A percentile compares a stretch with the other conserved stretches of the same genome.
phyloP scores from a whole-genome alignment of 2,888 invertebrate genomes.

The Acanthoscelides obtectus region DNA sequence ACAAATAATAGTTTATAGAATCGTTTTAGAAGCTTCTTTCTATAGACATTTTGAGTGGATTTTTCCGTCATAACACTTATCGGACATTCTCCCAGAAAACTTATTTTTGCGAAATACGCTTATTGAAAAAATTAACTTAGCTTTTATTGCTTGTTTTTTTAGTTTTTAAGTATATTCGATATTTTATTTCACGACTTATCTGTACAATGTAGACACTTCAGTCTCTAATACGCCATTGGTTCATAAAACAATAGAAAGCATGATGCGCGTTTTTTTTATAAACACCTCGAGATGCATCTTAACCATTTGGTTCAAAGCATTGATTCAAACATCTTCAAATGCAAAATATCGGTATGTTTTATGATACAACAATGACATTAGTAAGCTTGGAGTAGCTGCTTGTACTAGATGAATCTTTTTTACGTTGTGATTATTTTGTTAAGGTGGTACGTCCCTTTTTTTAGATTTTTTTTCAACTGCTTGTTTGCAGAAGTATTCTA shows the following conservation, averaged over 20 bases:
- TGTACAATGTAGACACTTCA: not conserved
- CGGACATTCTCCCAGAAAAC: not conserved
- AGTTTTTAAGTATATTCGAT: not conserved
- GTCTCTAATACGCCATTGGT: not conserved
- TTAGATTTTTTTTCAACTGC: too few relatives aligned
- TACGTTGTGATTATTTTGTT: not conserved
- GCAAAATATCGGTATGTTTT: too few relatives aligned
- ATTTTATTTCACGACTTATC: conserved; percentile 1
- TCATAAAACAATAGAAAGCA: too few relatives aligned
- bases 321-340: too few relatives aligned
- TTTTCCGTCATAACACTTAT: not conserved
- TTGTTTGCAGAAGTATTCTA: too few relatives aligned
- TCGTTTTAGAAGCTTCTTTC: not conserved
- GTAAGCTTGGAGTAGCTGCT: not conserved
- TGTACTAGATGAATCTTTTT: not conserved
- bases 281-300: too few relatives aligned
- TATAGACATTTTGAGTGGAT: not conserved
- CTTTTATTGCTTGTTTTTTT: conserved; percentile 5
- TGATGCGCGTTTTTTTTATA: too few relatives aligned
- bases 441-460: too few relatives aligned
- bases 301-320: too few relatives aligned
- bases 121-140: conserved; percentile 4
- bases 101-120: conserved; percentile 1
- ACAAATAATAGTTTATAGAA: not conserved
- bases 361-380: not conserved